Base-by-base conservation (phyloP, 2,888 invertebrate genomes). In the Globia sparganii region DNA sequence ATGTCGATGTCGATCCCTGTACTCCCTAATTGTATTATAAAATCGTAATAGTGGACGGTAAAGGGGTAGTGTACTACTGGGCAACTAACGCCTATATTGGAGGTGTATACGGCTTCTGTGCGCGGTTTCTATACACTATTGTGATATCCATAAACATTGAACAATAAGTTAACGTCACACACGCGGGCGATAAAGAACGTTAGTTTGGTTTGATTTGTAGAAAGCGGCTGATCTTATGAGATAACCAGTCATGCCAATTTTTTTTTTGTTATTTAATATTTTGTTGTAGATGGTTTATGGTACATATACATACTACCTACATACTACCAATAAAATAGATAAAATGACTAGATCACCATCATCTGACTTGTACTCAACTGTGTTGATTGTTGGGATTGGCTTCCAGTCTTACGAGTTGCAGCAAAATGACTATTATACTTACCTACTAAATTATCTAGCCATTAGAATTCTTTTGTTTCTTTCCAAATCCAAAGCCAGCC, bases 11-110 rank as follows among this genome's bases (percentile, higher is more conserved):
- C 89, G 89, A 91, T 86, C 84, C 85, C 85, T 88, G 88, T 75
- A 80, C 82, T 89, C 88, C 85, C 89, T 92, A 88, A 93, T 94
- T 92, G 93, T 92, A 94, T 95, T 95, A 95, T 87, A 93, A 94
- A 95, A 95, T 95, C 95, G 94, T 93, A 91, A 93, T 94, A 94
- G 94, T 92, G 90, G 92, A 89, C 90, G 85, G 83, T 88, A 91
- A 94, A 94, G 92, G 94, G 94, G 94, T 91, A 88, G 89, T 80
- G 84, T 84, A 84, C 72, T 79, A 82, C 66, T 58, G 77, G 74
- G 71, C 76, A 82, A 86, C 78, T 84, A 72, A 76, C 76, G 76
- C 77, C 73, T 73, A 59, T 80, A 46, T 78, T 67, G 83, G 62
- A 66, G 61, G 70, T 80, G 79, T 78, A 75, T 88, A 87, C 34